A percentile compares a stretch with the other conserved stretches of the same genome.
These are phyloP conservation scores for Tanytarsus gracilentus DNA, from an alignment of 2,888 invertebrate species.

Conservation along the genomic window DNA sequence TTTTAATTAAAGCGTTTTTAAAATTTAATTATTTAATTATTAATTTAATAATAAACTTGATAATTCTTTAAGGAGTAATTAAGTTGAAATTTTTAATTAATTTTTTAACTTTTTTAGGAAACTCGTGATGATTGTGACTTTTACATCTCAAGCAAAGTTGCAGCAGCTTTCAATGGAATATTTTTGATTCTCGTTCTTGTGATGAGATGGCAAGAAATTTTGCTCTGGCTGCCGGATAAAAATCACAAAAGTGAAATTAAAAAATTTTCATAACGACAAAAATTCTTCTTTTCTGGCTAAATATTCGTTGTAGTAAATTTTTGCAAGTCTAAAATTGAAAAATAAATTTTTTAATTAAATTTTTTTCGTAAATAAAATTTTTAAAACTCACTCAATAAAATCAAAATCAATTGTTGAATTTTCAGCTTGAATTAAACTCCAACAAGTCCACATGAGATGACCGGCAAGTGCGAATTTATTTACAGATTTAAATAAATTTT, in stretches of 20 bases:
- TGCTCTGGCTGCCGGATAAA: neutral
- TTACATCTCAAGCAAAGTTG: neutral
- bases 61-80: too few species aligned
- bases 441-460: constrained; percentile 85
- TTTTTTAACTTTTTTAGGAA: too few species aligned
- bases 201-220: neutral
- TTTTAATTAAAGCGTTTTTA: too few species aligned
- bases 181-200: too few species aligned
- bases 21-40: too few species aligned
- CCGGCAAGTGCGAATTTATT: constrained; percentile 69
- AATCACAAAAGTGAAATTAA: neutral
- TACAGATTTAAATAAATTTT: constrained; percentile 63
- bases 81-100: too few species aligned
- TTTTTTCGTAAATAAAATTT: neutral
- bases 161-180: too few species aligned
- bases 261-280: neutral
- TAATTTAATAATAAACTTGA: too few species aligned
- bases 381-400: constrained; percentile 63
- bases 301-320: constrained; percentile 2
- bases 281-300: neutral
- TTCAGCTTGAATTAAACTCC: constrained; percentile 84
- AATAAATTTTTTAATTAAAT: too few species aligned
- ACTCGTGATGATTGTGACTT: neutral
- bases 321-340: neutral
- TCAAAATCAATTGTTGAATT: constrained; percentile 89